Evolutionary conservation across 2,888 invertebrate genomes (phyloP), one percentile per base, ranked within the genome.

Genomic region (Germaria angustata): DNA sequence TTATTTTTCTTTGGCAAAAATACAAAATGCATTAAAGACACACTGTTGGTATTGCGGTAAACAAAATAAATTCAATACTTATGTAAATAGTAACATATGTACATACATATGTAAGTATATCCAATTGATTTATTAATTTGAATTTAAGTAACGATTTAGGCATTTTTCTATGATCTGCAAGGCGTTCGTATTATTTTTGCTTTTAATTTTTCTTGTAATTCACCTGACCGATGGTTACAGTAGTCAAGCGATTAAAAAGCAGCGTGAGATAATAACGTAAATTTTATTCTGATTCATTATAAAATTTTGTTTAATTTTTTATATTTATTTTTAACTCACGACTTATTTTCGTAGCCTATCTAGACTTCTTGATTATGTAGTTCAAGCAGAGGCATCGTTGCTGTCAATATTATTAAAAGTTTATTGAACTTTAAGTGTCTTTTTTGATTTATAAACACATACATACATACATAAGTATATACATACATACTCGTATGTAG

Each of bases 391-490:
- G 22, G 24, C 15, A 34, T 49, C 44, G 53, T 39, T 7, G 22
- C 7, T 13, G 39, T 15, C 13, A 51, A 11, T 28, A 28, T 53
- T 39, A 13, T 71, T 6, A 22, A 0, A 24, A 59, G 46, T 46
- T 57, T 59, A 59, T 46, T 71, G 36, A 71, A 71, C 71, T 71
- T 71, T 22, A 22, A 22, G 22, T 46, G 9, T 9, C 3, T 39
- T 39, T 13, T 9, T 2, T 1, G 36, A 39, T 39, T 39, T 39
- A 39, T 4, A 39, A 39, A 39, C 13, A 39, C 28, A 28, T 28
- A 28, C 28, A 28, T 28, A 28, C 28, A 28, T 28, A 28, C 28
- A 28, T 28, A 28, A 5, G 28, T 28, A 28, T 28, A 6, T 28
- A 28, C 6, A n/a, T n/a, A n/a, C n/a, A n/a, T n/a, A n/a, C n/a